Conservation (phyloP, 2,113 vertebrate genomes). For the Prolemur simus region DNA sequence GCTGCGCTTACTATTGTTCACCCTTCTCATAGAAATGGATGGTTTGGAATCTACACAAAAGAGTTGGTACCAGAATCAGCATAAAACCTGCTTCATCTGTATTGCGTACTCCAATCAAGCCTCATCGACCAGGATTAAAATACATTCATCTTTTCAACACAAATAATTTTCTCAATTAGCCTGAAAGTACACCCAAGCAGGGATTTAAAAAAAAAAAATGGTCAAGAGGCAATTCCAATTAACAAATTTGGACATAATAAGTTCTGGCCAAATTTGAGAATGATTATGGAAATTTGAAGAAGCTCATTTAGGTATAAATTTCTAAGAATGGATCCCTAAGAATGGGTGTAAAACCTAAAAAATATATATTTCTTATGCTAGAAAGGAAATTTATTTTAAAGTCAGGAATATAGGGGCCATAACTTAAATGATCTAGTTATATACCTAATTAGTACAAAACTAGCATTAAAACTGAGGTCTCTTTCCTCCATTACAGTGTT, state of each 20-base stretch:
- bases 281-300: background rate
- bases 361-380: background rate
- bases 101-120: background rate
- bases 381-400: constrained; percentile 21
- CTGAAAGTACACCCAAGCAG: background rate
- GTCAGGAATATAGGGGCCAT: background rate
- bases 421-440: background rate
- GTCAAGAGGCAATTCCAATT: background rate
- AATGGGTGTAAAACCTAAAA: background rate
- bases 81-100: background rate
- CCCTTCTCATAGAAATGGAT: background rate
- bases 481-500: background rate
- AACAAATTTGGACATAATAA: background rate
- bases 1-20: background rate
- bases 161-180: constrained; percentile 23
- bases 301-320: background rate
- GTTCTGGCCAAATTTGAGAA: background rate
- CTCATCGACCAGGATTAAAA: background rate
- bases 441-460: background rate
- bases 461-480: background rate
- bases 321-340: background rate
- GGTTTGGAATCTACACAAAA: background rate
- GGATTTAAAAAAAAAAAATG: background rate
- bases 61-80: background rate
- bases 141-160: background rate